These are phyloP conservation scores for Diplodus puntazzo DNA, from an alignment of 2,797 vertebrate species.

Conservation along the genomic window DNA sequence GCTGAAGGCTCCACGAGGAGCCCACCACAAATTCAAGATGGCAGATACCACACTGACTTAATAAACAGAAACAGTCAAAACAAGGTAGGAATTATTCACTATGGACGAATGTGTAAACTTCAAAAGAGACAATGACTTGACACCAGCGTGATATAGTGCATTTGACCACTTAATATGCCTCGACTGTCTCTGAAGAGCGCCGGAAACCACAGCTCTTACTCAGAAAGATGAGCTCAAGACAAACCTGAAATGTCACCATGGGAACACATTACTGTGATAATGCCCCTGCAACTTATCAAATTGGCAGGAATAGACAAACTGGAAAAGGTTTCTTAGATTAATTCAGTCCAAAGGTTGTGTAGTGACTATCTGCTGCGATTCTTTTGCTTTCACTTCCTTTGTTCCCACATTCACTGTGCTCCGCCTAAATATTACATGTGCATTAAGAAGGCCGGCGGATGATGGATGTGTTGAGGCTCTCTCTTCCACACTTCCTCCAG, in stretches of 20 bases:
- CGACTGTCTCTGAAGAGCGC: background rate
- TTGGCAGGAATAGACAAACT: background rate
- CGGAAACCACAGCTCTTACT: background rate
- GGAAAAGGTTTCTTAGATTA: conserved; percentile 1
- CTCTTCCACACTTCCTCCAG: conserved; percentile 20
- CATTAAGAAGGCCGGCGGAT: conserved; percentile 35
- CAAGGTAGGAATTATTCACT: conserved; percentile 9
- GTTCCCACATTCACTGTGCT: conserved; percentile 22
- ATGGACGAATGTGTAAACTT: background rate
- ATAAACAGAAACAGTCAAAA: background rate
- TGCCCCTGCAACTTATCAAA: conserved; percentile 16
- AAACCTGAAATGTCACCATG: conserved; percentile 16
- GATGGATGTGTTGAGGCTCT: conserved; percentile 45
- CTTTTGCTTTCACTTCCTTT: conserved; percentile 21
- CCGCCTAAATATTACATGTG: conserved; percentile 58
- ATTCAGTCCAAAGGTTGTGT: conserved; percentile 2
- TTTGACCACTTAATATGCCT: background rate
- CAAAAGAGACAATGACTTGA: background rate
- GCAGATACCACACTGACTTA: conserved; percentile 21
- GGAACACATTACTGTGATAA: conserved; percentile 16
- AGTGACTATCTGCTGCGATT: background rate
- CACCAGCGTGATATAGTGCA: background rate
- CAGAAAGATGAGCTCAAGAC: background rate
- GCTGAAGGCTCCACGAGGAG: background rate
- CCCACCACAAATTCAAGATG: conserved; percentile 5